A percentile compares a stretch with the other conserved stretches of the same genome.
Conservation (phyloP, 2,888 invertebrate genomes). For the Lithophane socia region DNA sequence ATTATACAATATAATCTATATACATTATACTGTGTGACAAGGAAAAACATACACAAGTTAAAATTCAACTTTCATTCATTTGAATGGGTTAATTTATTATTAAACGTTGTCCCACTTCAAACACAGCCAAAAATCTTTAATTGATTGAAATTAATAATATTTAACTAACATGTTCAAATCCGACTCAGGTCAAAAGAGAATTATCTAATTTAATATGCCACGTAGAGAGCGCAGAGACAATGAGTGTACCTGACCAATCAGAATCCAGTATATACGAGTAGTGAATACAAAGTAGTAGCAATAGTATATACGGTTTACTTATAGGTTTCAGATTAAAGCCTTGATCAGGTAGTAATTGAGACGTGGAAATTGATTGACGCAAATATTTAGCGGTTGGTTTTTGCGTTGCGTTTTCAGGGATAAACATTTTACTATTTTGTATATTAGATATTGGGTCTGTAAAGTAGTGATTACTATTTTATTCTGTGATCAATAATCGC, state of each 20-base stretch:
- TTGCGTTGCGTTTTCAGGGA: too few relatives aligned
- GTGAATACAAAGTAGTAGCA: conserved; percentile 31
- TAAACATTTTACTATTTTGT: not conserved
- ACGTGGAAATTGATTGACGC: not conserved
- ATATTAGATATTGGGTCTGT: not conserved
- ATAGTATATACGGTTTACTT: not conserved
- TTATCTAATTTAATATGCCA: not conserved
- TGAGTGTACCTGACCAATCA: conserved; percentile 28
- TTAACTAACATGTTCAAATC: not conserved
- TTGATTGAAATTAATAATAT: conserved; percentile 2
- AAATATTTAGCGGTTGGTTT: not conserved
- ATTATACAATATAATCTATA: too few relatives aligned
- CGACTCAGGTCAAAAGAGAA: conserved; percentile 5
- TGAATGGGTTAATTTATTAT: not conserved
- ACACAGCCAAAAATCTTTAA: not conserved
- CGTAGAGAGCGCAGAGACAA: conserved; percentile 2
- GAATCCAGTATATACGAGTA: conserved; percentile 1
- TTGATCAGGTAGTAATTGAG: not conserved
- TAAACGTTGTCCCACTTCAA: not conserved
- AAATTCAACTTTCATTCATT: not conserved
- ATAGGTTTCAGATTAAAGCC: not conserved
- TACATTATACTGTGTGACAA: not conserved
- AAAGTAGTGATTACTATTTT: not conserved
- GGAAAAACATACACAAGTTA: not conserved
- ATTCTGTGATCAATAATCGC: not conserved